phyloP scores from a whole-genome alignment of 2,797 vertebrate species.

The Manis crassicaudata region DNA sequence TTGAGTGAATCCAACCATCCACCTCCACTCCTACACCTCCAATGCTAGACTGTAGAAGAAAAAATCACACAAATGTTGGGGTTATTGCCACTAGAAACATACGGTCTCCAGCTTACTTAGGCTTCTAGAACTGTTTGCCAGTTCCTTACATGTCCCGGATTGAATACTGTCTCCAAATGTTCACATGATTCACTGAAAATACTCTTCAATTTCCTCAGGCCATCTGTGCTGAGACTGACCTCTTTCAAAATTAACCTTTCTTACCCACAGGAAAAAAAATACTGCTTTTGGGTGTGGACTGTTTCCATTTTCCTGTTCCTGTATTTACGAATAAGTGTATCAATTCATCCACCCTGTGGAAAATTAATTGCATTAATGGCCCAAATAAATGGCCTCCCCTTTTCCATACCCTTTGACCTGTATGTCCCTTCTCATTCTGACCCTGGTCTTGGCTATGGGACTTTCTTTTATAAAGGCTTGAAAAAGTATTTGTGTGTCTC shows the following conservation, averaged over 20 bases:
- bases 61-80: background rate
- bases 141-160: background rate
- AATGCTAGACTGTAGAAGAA: background rate
- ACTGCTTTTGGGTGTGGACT: background rate
- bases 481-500: background rate
- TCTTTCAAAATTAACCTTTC: background rate
- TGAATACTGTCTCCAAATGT: background rate
- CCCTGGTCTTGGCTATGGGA: background rate
- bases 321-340: background rate
- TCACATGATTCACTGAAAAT: background rate
- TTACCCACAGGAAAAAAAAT: background rate
- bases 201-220: background rate
- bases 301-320: background rate
- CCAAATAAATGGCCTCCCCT: background rate
- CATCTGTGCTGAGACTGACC: background rate
- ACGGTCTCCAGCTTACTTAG: background rate
- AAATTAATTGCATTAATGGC: background rate
- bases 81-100: background rate
- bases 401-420: background rate
- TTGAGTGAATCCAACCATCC: background rate
- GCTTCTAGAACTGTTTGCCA: background rate
- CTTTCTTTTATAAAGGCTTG: background rate
- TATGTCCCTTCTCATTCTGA: background rate
- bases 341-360: background rate
- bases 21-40: background rate